phyloP scores from a whole-genome alignment of 64 coral and sea anemone species.

The Actinia tenebrosa region DNA sequence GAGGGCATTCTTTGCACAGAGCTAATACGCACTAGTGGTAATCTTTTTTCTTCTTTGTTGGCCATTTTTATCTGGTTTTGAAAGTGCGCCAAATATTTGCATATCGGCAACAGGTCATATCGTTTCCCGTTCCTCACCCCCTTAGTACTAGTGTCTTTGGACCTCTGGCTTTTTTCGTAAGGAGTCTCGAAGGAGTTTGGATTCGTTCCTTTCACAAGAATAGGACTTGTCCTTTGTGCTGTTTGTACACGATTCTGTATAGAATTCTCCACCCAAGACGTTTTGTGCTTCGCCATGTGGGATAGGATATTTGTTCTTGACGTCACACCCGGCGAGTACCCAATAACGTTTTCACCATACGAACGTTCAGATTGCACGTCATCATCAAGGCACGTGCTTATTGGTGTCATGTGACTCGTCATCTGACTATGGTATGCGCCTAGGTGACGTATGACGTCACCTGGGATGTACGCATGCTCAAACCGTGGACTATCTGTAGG shows the following conservation, averaged over 20 bases:
- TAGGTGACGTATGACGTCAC: constrained; percentile 17
- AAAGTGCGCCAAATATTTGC: constrained; percentile 48
- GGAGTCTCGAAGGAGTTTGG: constrained; percentile 22
- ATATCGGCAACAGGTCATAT: constrained; percentile 79
- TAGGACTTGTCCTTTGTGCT: constrained; percentile 34
- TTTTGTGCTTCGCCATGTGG: constrained; percentile 78
- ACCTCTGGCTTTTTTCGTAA: constrained; percentile 45
- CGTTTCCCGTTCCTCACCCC: constrained; percentile 73
- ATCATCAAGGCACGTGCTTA: constrained; percentile 20
- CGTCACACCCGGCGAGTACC: constrained; percentile 13
- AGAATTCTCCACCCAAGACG: constrained; percentile 68
- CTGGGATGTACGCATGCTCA: constrained; percentile 41
- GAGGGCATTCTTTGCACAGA: constrained; percentile 15
- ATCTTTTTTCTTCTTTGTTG: constrained; percentile 10
- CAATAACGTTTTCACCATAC: constrained; percentile 8
- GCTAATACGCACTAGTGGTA: constrained; percentile 70
- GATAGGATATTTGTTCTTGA: constrained; percentile 79
- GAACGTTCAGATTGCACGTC: constrained; percentile 33
- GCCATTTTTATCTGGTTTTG: constrained; percentile 20
- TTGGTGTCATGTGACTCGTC: constrained; percentile 19
- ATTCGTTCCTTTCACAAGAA: constrained; percentile 46
- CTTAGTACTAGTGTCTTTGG: constrained; percentile 38
- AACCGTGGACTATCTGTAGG: constrained; percentile 19
- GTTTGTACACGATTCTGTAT: constrained; percentile 28
- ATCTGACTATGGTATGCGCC: constrained; percentile 18